These are phyloP conservation scores for Mastomys natalensis DNA, from an alignment of 2,113 vertebrate genomes.

Conservation along the genomic window DNA sequence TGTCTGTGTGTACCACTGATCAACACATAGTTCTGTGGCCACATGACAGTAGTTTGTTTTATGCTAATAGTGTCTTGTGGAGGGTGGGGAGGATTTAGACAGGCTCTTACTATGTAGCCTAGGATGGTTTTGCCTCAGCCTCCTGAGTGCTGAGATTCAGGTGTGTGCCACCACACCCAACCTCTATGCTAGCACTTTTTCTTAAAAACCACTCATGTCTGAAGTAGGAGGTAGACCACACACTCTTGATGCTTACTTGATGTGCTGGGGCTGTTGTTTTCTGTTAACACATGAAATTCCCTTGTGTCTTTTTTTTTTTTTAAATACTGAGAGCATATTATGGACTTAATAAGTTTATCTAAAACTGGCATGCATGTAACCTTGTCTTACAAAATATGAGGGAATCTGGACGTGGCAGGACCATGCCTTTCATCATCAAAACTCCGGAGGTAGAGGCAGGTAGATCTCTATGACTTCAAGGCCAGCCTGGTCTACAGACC, in stretches of 20 bases:
- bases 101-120: not conserved
- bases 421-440: not conserved
- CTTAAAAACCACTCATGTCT: not conserved
- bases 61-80: not conserved
- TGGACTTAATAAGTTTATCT: too few species aligned
- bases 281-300: not conserved
- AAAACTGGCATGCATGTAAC: not conserved
- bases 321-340: not conserved
- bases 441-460: not conserved
- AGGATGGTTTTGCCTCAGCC: not conserved
- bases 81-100: not conserved
- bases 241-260: not conserved
- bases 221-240: not conserved
- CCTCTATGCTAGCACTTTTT: not conserved
- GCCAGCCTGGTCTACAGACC: not conserved
- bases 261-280: not conserved
- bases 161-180: too few species aligned
- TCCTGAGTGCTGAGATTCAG: not conserved
- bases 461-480: not conserved
- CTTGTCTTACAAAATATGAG: too few species aligned
- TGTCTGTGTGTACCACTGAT: not conserved
- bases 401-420: not conserved
- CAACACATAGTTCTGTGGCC: not conserved
- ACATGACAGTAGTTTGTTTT: not conserved
- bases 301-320: not conserved